Evolutionary conservation across 2,113 vertebrate genomes (phyloP).

Genomic region (Pipa parva): DNA sequence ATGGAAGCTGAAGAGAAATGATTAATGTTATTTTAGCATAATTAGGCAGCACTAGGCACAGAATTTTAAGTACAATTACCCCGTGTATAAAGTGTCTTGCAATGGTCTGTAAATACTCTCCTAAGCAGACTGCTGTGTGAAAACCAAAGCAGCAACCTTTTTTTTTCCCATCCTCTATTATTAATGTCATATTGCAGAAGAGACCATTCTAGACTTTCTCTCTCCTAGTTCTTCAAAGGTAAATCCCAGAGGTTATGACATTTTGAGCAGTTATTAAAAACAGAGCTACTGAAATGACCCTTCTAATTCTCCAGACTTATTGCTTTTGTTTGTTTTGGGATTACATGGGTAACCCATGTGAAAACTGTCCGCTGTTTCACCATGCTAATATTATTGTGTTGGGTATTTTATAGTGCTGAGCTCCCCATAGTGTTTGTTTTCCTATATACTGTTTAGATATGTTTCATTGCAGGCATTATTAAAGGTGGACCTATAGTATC

Average conservation of each 20-base stretch:
- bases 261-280: conserved; percentile 24
- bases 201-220: background rate
- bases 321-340: conserved; percentile 3
- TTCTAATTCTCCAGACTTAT: conserved; percentile 6
- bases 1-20: too few relatives aligned
- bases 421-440: too few relatives aligned
- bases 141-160: conserved; percentile 6
- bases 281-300: conserved; percentile 2
- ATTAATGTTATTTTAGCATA: too few relatives aligned
- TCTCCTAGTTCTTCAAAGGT: background rate
- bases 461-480: too few relatives aligned
- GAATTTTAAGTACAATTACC: too few relatives aligned
- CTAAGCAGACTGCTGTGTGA: conserved; percentile 5
- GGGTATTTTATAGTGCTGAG: too few relatives aligned
- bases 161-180: conserved; percentile 5
- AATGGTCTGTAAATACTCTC: conserved; percentile 4
- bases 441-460: too few relatives aligned
- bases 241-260: conserved; percentile 31
- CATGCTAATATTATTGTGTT: too few relatives aligned
- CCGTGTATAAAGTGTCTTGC: conserved; percentile 7
- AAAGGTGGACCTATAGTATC: too few relatives aligned
- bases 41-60: too few relatives aligned
- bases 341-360: too few relatives aligned
- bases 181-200: conserved; percentile 19
- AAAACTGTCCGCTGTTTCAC: too few relatives aligned